These are phyloP conservation scores for Bungarus multicinctus DNA, from an alignment of 2,113 vertebrate genomes.

Conservation along the genomic window DNA sequence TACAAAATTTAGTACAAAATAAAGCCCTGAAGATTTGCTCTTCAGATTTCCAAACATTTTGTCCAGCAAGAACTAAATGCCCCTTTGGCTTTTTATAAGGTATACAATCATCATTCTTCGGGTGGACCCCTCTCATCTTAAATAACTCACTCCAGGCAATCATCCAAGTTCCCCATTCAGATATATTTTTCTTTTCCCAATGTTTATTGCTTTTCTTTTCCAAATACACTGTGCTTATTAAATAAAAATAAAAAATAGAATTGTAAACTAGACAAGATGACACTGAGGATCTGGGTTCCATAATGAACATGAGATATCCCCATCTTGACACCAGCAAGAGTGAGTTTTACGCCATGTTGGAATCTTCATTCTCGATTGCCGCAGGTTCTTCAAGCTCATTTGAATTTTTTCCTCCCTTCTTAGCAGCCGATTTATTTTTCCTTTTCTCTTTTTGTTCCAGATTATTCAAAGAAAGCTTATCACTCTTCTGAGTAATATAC, in stretches of 20 bases:
- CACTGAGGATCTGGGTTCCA: not conserved
- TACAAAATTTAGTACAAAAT: not conserved
- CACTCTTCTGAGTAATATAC: constrained; percentile 62
- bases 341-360: constrained; percentile 41
- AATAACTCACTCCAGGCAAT: not conserved
- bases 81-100: not conserved
- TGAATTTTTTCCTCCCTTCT: constrained; percentile 38
- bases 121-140: not conserved
- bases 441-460: constrained; percentile 66
- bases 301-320: not conserved
- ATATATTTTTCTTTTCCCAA: constrained; percentile 8
- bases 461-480: constrained; percentile 57
- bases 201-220: not conserved
- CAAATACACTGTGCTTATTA: not conserved
- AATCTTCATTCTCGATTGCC: constrained; percentile 55
- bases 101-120: not conserved
- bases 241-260: constrained; percentile 10
- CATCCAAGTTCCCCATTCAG: not conserved
- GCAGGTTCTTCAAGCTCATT: constrained; percentile 32
- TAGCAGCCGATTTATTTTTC: constrained; percentile 50
- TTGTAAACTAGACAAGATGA: not conserved
- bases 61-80: not conserved
- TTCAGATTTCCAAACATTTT: not conserved
- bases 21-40: not conserved
- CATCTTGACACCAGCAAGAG: not conserved